phyloP scores from a whole-genome alignment of 2,113 vertebrate species.

The Brienomyrus longianalis region DNA sequence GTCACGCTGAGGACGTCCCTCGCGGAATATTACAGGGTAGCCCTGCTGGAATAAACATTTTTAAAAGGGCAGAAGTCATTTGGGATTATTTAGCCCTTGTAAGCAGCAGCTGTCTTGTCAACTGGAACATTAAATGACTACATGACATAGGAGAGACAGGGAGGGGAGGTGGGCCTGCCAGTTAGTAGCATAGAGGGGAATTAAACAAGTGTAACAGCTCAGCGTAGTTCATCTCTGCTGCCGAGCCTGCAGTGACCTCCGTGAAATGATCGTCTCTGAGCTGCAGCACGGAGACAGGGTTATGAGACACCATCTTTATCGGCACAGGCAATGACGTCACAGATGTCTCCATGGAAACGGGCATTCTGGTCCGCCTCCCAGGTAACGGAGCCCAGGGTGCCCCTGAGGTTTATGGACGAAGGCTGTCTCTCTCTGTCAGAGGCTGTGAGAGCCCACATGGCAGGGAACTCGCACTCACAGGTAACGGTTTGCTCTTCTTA shows the following conservation, averaged over 20 bases:
- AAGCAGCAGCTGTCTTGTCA: conserved; percentile 45
- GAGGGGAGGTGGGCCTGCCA: not conserved
- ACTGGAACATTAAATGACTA: conserved; percentile 49
- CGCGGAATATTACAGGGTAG: not conserved
- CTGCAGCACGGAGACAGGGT: conserved; percentile 53
- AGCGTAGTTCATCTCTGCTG: conserved; percentile 53
- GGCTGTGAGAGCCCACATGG: not conserved
- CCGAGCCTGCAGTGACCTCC: conserved; percentile 61
- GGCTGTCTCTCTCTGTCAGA: not conserved
- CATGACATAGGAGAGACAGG: conserved; percentile 16
- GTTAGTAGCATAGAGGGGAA: conserved; percentile 41
- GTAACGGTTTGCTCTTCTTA: not conserved
- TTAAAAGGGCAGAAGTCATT: conserved; percentile 39
- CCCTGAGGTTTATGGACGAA: not conserved
- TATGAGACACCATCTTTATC: conserved; percentile 25
- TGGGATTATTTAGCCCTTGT: conserved; percentile 45
- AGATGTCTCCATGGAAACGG: not conserved
- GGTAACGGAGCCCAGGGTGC: not conserved
- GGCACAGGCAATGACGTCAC: conserved; percentile 13
- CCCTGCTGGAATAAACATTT: not conserved
- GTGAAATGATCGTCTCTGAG: conserved; percentile 53
- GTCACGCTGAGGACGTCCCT: not conserved
- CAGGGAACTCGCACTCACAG: not conserved
- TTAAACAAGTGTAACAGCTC: conserved; percentile 55
- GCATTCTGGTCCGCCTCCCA: not conserved